phyloP scores from a whole-genome alignment of 2,113 vertebrate genomes.

The Lasiurus borealis region DNA sequence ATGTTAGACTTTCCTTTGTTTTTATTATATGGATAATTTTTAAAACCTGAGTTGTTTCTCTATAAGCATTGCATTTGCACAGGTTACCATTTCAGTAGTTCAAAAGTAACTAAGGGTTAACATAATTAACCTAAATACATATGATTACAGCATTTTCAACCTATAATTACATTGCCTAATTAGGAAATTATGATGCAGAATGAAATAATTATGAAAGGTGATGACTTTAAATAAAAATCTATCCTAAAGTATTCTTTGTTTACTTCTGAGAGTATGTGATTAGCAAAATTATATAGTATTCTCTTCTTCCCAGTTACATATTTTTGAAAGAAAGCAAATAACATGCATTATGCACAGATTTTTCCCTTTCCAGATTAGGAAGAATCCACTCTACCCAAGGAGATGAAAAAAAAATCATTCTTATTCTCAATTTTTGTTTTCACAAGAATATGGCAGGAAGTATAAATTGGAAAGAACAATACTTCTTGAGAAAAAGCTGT shows the following conservation, averaged over 20 bases:
- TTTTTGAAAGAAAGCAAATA: conserved; percentile 65
- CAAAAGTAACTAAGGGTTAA: conserved; percentile 76
- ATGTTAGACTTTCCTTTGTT: conserved; percentile 20
- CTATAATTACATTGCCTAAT: conserved; percentile 78
- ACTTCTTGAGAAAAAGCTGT: not conserved
- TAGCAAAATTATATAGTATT: conserved; percentile 72
- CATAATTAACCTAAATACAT: conserved; percentile 81
- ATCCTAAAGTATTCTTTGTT: conserved; percentile 75
- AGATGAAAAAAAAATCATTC: not conserved
- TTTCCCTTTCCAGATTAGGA: not conserved
- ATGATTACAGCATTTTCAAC: conserved; percentile 78
- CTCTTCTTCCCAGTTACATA: conserved; percentile 40
- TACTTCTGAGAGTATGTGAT: conserved; percentile 65
- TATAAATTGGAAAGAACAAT: not conserved
- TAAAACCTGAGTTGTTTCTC: conserved; percentile 48
- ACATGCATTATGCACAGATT: not conserved
- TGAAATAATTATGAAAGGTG: conserved; percentile 82
- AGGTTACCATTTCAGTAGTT: conserved; percentile 73
- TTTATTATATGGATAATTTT: conserved; percentile 54
- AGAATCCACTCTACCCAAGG: not conserved
- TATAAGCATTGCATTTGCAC: conserved; percentile 61
- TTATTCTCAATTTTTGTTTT: not conserved
- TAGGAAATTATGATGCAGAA: conserved; percentile 78
- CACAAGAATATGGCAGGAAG: not conserved
- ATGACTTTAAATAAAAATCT: conserved; percentile 78